Base-by-base conservation (phyloP, 1,140 invertebrate species). In the Babylonia areolata region DNA sequence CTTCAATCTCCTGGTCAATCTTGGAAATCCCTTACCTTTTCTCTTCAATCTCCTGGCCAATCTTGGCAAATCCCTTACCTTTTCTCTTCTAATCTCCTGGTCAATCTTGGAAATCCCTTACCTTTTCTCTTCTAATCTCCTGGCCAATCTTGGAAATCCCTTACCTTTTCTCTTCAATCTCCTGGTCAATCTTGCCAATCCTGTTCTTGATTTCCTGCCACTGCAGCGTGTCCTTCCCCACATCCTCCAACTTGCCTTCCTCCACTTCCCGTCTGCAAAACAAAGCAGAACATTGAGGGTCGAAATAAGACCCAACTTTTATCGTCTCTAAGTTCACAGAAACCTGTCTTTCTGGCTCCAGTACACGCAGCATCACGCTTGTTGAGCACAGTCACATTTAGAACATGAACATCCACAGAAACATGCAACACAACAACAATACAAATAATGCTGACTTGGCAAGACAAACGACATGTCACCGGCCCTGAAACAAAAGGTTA, bases 91-190 rank as follows among this genome's bases (percentile, higher is more conserved):
- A 28, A 12, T 69, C 23, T 6, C 15, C 28, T 31, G 15, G 23
- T 69, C 15, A 23, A 6, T 31, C 6, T 69, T 69, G 15, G 23
- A n/a, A n/a, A n/a, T n/a, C n/a, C n/a, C 23, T n/a, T 69, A 92
- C 91, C 85, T 81, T 75, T 89, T 88, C 28, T 87, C 35, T 73
- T 87, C 84, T n/a, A 37, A 91, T 88, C 31, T 91, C 87, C 54
- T 81, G 69, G 28, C 90, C 88, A 31, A 31, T 69, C 28, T 6
- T 69, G 23, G n/a, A n/a, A n/a, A n/a, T n/a, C n/a, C n/a, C 23
- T n/a, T 69, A 92, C 91, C 85, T 81, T 75, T 89, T 88, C 28
- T 87, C 35, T 73, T 87, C 84, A 37, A 91, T 88, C 31, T 91
- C 87, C 54, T 81, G 69, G 28, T 91, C 88, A 58, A 91, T 84